Percentiles rank a stretch among this genome's conserved stretches.
Evolutionary conservation across 2,797 vertebrate species (phyloP).

Genomic region (Chaunax sp.): DNA sequence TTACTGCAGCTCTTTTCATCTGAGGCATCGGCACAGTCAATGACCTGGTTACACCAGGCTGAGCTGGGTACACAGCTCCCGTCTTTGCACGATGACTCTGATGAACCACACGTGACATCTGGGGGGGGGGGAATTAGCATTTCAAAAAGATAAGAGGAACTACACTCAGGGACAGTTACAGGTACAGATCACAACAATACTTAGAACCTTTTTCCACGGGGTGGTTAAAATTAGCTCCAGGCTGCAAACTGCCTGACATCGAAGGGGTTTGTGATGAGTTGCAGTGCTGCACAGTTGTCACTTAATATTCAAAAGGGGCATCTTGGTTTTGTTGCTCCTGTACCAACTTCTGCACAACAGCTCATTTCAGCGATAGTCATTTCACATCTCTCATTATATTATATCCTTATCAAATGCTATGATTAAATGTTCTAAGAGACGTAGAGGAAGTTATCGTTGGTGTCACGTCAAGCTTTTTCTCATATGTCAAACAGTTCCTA

Average conservation of each 20-base stretch:
- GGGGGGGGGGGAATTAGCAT: constrained; percentile 60
- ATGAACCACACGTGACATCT: constrained; percentile 84
- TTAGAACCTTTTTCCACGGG: constrained; percentile 12
- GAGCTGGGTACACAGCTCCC: constrained; percentile 91
- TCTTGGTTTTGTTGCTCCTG: too few relatives aligned
- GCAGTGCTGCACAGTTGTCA: background rate
- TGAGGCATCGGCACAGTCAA: constrained; percentile 94
- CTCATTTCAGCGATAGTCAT: too few relatives aligned
- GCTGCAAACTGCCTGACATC: constrained; percentile 20
- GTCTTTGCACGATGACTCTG: constrained; percentile 92
- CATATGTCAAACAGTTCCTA: too few relatives aligned
- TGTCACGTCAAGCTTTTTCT: too few relatives aligned
- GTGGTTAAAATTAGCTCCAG: constrained; percentile 43
- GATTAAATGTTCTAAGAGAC: too few relatives aligned
- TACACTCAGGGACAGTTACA: constrained; percentile 42
- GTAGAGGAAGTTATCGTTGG: too few relatives aligned
- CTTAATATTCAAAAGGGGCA: background rate
- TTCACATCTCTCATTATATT: too few relatives aligned
- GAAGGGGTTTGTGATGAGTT: constrained; percentile 14
- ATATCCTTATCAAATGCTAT: too few relatives aligned
- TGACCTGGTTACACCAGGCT: constrained; percentile 94
- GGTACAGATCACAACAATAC: constrained; percentile 37
- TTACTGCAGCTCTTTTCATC: constrained; percentile 97
- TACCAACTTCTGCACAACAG: too few relatives aligned
- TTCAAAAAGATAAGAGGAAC: constrained; percentile 58